phyloP scores from a whole-genome alignment of 2,888 invertebrate species.

The Tipula unca region DNA sequence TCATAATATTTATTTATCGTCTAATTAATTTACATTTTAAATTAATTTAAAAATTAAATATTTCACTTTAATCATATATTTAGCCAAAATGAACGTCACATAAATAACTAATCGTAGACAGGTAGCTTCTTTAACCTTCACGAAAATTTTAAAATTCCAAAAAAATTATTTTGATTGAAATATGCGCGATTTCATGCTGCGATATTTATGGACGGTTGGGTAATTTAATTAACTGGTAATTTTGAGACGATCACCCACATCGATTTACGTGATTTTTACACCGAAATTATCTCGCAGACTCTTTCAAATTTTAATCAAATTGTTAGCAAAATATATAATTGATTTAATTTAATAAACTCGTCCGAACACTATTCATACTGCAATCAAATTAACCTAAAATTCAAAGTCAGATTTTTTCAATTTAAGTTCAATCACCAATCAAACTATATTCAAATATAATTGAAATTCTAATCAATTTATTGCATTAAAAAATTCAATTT shows the following conservation, averaged over 20 bases:
- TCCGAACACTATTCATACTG: too few species aligned
- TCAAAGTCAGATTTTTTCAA: too few species aligned
- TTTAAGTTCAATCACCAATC: too few species aligned
- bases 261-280: background rate
- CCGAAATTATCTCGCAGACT: too few species aligned
- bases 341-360: too few species aligned
- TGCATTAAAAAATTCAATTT: too few species aligned
- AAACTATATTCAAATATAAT: too few species aligned
- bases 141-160: background rate
- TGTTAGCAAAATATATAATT: too few species aligned
- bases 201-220: background rate
- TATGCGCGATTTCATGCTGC: background rate
- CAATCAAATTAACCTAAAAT: too few species aligned
- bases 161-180: background rate
- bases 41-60: background rate
- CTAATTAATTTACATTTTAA: conserved; percentile 1
- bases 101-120: background rate
- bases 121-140: background rate
- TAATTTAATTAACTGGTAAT: background rate
- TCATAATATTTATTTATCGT: background rate
- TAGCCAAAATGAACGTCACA: background rate
- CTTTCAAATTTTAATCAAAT: too few species aligned
- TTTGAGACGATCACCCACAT: background rate
- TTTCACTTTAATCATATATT: background rate
- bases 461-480: too few species aligned